phyloP scores from a whole-genome alignment of 2,797 vertebrate species.

The Threskiornis aethiopicus region DNA sequence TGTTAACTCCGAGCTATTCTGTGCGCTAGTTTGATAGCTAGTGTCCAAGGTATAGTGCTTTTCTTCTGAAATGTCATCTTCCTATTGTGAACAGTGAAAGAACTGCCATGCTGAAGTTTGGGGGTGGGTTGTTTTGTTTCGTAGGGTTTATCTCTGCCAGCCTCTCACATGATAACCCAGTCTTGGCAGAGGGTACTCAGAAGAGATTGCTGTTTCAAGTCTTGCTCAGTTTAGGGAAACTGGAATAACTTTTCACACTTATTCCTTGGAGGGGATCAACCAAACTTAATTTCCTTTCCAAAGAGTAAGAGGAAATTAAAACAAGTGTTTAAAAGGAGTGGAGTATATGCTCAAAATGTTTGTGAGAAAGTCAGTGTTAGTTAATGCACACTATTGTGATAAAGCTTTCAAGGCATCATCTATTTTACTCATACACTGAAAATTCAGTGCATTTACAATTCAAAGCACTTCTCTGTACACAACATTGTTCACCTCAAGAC shows the following conservation, averaged over 20 bases:
- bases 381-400: not conserved
- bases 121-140: not conserved
- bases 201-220: constrained; percentile 88
- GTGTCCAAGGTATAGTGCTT: not conserved
- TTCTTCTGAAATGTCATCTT: constrained; percentile 59
- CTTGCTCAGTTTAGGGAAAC: constrained; percentile 85
- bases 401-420: not conserved
- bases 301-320: constrained; percentile 39
- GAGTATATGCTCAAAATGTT: not conserved
- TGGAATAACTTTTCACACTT: constrained; percentile 79
- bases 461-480: not conserved
- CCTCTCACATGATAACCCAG: constrained; percentile 1
- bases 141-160: not conserved
- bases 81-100: not conserved
- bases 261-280: constrained; percentile 78
- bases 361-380: not conserved
- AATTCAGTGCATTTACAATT: not conserved
- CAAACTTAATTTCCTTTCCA: constrained; percentile 81
- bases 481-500: not conserved
- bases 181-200: constrained; percentile 86
- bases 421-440: not conserved
- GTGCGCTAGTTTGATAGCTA: not conserved
- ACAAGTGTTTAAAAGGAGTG: not conserved
- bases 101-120: not conserved
- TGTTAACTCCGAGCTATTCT: not conserved